These are phyloP conservation scores for Acrobasis suavella DNA, from an alignment of 2,888 invertebrate species.

Conservation along the genomic window DNA sequence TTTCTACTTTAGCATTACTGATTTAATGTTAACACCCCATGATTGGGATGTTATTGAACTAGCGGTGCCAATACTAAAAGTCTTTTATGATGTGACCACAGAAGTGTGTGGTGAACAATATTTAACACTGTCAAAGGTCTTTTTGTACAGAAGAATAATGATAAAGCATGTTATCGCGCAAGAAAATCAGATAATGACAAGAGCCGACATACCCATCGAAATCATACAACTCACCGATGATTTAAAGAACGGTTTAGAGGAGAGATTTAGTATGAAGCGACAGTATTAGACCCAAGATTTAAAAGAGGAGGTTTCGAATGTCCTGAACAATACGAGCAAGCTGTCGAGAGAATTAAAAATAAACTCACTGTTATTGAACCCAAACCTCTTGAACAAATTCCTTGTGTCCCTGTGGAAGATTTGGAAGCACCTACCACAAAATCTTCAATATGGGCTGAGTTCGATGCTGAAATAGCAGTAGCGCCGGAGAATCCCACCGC, in stretches of 20 bases:
- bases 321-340: too few relatives aligned
- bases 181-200: neutral
- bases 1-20: too few relatives aligned
- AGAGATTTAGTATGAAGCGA: neutral
- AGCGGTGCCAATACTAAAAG: constrained; percentile 3
- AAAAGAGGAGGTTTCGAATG: neutral
- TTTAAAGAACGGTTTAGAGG: neutral
- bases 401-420: neutral
- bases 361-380: too few relatives aligned
- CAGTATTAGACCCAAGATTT: neutral
- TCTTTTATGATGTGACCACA: neutral
- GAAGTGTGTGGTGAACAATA: neutral
- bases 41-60: constrained; percentile 4
- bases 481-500: constrained; percentile 1
- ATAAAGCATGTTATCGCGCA: neutral
- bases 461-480: constrained; percentile 4
- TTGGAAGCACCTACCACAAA: neutral
- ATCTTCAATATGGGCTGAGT: constrained; percentile 11
- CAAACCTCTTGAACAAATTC: neutral
- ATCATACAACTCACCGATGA: neutral
- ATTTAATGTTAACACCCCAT: neutral
- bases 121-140: neutral
- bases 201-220: neutral
- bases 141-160: neutral
- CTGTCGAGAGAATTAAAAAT: too few relatives aligned